phyloP scores from a whole-genome alignment of 2,113 vertebrate genomes.

The Hymenochirus boettgeri region DNA sequence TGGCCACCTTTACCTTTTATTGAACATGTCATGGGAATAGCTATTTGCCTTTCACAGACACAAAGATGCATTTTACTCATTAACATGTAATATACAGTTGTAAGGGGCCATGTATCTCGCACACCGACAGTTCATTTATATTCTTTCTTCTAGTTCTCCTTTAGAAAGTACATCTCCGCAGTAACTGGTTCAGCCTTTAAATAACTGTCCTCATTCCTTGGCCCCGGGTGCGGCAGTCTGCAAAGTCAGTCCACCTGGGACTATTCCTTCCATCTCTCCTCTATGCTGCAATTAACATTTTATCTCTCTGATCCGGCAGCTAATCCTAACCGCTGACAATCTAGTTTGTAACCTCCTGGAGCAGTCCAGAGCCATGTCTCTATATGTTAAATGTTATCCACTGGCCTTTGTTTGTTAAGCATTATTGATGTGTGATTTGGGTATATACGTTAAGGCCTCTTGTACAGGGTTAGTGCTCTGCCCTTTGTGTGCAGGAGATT shows the following conservation, averaged over 20 bases:
- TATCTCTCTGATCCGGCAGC: neutral
- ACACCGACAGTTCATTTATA: neutral
- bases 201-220: conserved; percentile 38
- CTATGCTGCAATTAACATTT: neutral
- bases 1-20: too few species aligned
- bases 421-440: too few species aligned
- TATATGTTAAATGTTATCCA: too few species aligned
- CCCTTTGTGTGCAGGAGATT: too few species aligned
- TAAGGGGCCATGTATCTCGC: neutral
- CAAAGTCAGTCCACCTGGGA: conserved; percentile 35
- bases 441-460: too few species aligned
- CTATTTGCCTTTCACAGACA: too few species aligned
- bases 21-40: too few species aligned
- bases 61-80: too few species aligned
- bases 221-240: conserved; percentile 28
- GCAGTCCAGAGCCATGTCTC: too few species aligned
- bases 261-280: conserved; percentile 9
- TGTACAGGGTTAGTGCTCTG: too few species aligned
- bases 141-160: neutral
- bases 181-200: conserved; percentile 40
- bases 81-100: neutral
- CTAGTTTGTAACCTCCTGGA: neutral
- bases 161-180: conserved; percentile 21
- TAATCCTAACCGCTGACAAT: neutral
- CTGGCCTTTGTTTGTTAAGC: too few species aligned